Evolutionary conservation across 2,888 invertebrate species (phyloP).

Genomic region (Sussaba pulchella): DNA sequence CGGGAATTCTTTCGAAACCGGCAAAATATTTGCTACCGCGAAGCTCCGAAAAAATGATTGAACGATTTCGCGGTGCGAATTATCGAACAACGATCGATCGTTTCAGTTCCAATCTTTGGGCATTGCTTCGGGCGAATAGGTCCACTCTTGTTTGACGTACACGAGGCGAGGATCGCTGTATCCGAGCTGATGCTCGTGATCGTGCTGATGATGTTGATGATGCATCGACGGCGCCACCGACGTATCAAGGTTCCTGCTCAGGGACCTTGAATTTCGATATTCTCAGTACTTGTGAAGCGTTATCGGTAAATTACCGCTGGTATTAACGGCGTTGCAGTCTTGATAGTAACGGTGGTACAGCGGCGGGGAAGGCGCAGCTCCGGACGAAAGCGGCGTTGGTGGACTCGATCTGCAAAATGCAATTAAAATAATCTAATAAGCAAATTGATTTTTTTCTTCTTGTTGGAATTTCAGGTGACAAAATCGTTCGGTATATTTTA

Average conservation of each 20-base stretch:
- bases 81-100: slow-evolving; percentile 26
- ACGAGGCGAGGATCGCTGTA: slow-evolving; percentile 78
- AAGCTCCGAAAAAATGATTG: slow-evolving; percentile 24
- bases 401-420: slow-evolving; percentile 80
- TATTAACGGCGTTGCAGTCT: slow-evolving; percentile 82
- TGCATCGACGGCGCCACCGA: slow-evolving; percentile 44
- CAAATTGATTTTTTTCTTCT: too few species aligned
- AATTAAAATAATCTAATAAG: slow-evolving; percentile 24
- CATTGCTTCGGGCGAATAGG: slow-evolving; percentile 78
- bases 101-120: slow-evolving; percentile 80
- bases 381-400: slow-evolving; percentile 81
- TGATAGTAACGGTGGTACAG: slow-evolving; percentile 82
- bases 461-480: too few species aligned
- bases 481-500: too few species aligned
- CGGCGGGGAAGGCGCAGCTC: slow-evolving; percentile 82
- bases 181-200: slow-evolving; percentile 61
- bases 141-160: slow-evolving; percentile 83
- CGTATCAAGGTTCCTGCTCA: slow-evolving; percentile 77
- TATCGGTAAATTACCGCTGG: slow-evolving; percentile 83
- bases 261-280: slow-evolving; percentile 83
- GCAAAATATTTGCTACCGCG: slow-evolving; percentile 38
- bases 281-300: slow-evolving; percentile 84
- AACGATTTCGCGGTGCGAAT: slow-evolving; percentile 65
- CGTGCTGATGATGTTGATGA: slow-evolving; percentile 64
- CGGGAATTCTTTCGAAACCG: slow-evolving; percentile 33